Conservation (phyloP, 2,113 vertebrate species). For the Ardeotis arabs region DNA sequence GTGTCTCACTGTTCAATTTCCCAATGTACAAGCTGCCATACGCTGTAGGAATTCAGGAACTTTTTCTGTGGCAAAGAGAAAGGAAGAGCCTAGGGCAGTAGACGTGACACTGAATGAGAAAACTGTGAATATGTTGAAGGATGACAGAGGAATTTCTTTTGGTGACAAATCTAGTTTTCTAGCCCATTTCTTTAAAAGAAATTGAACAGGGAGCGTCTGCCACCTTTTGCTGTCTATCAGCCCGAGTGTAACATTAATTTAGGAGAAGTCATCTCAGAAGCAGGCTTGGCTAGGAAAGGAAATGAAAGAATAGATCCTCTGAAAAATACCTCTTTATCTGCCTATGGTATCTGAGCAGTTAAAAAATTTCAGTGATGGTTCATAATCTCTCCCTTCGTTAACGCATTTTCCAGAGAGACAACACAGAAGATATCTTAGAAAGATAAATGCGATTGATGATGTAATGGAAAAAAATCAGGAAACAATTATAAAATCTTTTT, state of each 20-base stretch:
- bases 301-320: conserved; percentile 35
- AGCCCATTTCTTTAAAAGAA: conserved; percentile 49
- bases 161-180: conserved; percentile 39
- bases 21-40: conserved; percentile 59
- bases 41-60: conserved; percentile 69
- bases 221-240: conserved; percentile 58
- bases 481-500: conserved; percentile 68
- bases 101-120: conserved; percentile 39
- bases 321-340: conserved; percentile 34
- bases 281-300: conserved; percentile 33
- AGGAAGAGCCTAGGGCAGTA: conserved; percentile 61
- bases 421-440: conserved; percentile 32
- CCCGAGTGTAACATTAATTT: conserved; percentile 58
- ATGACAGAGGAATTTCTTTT: conserved; percentile 65
- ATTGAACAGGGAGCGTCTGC: conserved; percentile 41
- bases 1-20: conserved; percentile 78
- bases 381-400: not conserved
- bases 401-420: conserved; percentile 18
- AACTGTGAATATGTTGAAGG: conserved; percentile 72
- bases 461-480: conserved; percentile 68
- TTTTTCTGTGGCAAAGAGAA: conserved; percentile 68
- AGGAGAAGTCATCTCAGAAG: conserved; percentile 45
- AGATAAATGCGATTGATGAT: conserved; percentile 64
- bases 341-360: not conserved
- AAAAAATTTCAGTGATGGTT: conserved; percentile 36